phyloP scores from a whole-genome alignment of 1,140 invertebrate species.

The Drosophila nannoptera region DNA sequence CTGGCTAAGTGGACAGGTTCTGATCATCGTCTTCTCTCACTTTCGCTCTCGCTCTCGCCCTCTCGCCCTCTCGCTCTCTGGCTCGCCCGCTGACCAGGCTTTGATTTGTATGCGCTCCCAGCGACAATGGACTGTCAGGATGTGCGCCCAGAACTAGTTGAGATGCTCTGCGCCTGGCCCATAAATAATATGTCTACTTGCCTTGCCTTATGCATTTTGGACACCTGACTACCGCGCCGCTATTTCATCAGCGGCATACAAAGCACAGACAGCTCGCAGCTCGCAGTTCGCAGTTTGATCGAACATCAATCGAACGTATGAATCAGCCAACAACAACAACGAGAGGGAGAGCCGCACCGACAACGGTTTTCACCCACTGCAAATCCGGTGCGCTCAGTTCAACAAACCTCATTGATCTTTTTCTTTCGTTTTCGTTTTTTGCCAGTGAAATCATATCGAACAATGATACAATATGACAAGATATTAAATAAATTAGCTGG shows the following conservation, averaged over 20 bases:
- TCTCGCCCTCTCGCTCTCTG: too few relatives aligned
- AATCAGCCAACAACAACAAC: constrained; percentile 41
- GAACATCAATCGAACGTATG: constrained; percentile 55
- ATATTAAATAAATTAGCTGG: constrained; percentile 66
- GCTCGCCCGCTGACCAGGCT: neutral
- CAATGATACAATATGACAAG: constrained; percentile 55
- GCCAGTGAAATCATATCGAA: constrained; percentile 29
- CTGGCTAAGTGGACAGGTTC: constrained; percentile 39
- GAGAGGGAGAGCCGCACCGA: too few relatives aligned
- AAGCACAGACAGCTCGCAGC: constrained; percentile 19
- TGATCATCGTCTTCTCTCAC: neutral
- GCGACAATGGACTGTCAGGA: constrained; percentile 47
- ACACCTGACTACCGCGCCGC: constrained; percentile 28
- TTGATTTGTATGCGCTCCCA: constrained; percentile 47
- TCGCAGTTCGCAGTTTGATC: neutral
- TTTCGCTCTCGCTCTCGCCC: too few relatives aligned
- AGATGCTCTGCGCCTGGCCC: constrained; percentile 40
- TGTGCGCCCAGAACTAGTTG: constrained; percentile 51
- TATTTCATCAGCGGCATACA: constrained; percentile 70
- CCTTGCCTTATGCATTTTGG: constrained; percentile 48
- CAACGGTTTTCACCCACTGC: constrained; percentile 59
- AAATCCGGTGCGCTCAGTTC: constrained; percentile 63
- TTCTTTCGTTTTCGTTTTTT: neutral
- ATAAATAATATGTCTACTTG: constrained; percentile 59
- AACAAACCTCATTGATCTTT: constrained; percentile 53